Percentiles rank a stretch among this genome's conserved stretches.
phyloP scores from a whole-genome alignment of 2,797 vertebrate genomes.

The Saxicola maurus region DNA sequence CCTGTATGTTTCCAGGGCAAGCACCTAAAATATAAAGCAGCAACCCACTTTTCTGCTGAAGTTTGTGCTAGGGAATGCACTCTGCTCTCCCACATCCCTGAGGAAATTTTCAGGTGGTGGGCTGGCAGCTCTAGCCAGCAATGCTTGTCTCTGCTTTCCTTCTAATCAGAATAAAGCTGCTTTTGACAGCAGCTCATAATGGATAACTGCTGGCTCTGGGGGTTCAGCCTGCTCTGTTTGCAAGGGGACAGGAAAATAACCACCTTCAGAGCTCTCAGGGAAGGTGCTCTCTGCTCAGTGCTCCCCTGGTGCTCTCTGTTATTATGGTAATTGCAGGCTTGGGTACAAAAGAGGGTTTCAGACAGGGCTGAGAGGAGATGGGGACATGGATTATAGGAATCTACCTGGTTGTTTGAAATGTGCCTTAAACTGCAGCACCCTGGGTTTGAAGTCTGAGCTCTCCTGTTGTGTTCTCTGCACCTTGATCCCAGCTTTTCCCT shows the following conservation, averaged over 20 bases:
- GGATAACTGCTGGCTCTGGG: neutral
- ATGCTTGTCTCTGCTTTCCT: neutral
- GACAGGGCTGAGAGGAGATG: neutral
- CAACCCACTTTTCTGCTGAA: neutral
- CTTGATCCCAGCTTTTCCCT: neutral
- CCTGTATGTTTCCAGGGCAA: neutral
- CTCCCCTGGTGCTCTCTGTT: neutral
- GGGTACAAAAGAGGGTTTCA: neutral
- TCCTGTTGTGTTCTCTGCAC: neutral
- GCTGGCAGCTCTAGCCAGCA: neutral
- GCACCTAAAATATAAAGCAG: fast-evolving
- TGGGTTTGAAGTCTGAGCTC: neutral
- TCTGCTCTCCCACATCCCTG: neutral
- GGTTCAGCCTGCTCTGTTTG: neutral
- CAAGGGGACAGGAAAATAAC: neutral
- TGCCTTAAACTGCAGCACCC: neutral
- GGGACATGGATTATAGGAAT: neutral
- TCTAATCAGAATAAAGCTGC: neutral
- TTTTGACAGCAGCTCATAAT: neutral
- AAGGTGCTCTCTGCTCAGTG: neutral
- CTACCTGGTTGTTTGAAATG: neutral
- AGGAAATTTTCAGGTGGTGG: neutral
- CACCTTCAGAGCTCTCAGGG: neutral
- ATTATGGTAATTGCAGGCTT: neutral
- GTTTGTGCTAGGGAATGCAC: neutral